Evolutionary conservation across 2,797 vertebrate genomes (phyloP), one percentile per base, ranked within the genome.

Genomic region (Enteromius radiatus): DNA sequence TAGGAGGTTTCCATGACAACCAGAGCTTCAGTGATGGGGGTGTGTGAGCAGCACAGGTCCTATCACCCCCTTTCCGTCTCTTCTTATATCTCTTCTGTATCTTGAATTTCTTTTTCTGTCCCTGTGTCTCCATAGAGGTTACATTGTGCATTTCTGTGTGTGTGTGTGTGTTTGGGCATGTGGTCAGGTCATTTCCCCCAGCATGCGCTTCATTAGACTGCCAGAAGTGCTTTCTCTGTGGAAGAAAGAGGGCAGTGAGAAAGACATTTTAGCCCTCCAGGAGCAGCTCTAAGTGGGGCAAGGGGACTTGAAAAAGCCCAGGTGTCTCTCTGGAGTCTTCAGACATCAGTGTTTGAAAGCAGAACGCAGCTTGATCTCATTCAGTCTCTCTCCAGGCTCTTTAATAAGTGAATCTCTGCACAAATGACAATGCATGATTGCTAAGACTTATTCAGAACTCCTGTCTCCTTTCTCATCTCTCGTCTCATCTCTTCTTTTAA

Each of bases 1-100:
- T 78, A 19, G 76, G 31, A 73, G n/a, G 83, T 89, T 89, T 80
- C 89, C 77, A 89, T 89, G 84, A 82, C 78, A 86, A 91, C 85
- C 75, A 77, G 88, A 85, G 78, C 82, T 80, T 79, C 85, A 85
- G 65, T 65, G 45, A 71, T 80, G 84, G 69, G 54, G 82, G 17
- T 67, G 59, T 67, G 68, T 83, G 69, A 70, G 78, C 78, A 69
- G 70, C 38, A 59, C 61, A 31, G 70, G 43, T 43, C 64, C 47
- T 31, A 52, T 69, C n/a, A 64, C 68, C 43, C 28, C 26, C 63
- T 43, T 56, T 31, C n/a, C 52, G 64, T 43, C 64, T 8, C 19
- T 56, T 14, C n/a, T 14, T 45, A 2, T 65, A 21, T 80, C 36
- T 75, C 12, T 7, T 28, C 33, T 75, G 36, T 45, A 45, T 82